phyloP scores from a whole-genome alignment of 2,888 invertebrate species.

The Dermolepida albohirtum region DNA sequence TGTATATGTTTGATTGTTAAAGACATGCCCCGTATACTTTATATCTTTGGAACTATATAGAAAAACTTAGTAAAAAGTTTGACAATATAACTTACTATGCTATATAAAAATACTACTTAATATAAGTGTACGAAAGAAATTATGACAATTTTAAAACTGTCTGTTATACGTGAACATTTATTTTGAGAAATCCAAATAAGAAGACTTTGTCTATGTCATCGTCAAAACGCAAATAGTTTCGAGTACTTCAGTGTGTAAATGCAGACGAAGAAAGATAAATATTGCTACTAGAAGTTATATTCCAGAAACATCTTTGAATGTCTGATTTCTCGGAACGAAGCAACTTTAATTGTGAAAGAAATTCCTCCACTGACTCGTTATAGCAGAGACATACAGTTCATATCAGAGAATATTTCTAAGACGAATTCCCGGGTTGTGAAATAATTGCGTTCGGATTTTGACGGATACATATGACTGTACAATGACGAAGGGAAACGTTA shows the following conservation, averaged over 20 bases:
- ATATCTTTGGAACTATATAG: no score
- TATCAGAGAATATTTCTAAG: background rate
- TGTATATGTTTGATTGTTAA: no score
- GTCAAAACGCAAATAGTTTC: constrained; percentile 18
- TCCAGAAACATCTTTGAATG: background rate
- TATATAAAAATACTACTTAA: no score
- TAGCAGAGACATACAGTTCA: background rate
- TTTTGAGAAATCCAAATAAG: constrained; percentile 19
- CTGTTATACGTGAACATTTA: constrained; percentile 6
- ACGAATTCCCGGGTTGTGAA: no score
- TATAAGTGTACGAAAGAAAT: constrained; percentile 9
- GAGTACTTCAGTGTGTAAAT: constrained; percentile 21
- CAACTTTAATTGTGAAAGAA: constrained; percentile 18
- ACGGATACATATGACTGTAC: no score
- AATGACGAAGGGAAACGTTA: no score
- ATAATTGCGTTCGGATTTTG: no score
- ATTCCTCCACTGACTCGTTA: background rate
- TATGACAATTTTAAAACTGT: constrained; percentile 15
- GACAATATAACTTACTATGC: no score
- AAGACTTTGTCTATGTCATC: constrained; percentile 25
- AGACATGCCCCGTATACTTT: no score
- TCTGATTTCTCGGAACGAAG: background rate
- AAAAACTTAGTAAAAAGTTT: no score
- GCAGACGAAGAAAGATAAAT: constrained; percentile 26
- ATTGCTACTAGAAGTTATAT: constrained; percentile 11